Conservation (phyloP, 2,797 vertebrate genomes). For the Rhinella marina region DNA sequence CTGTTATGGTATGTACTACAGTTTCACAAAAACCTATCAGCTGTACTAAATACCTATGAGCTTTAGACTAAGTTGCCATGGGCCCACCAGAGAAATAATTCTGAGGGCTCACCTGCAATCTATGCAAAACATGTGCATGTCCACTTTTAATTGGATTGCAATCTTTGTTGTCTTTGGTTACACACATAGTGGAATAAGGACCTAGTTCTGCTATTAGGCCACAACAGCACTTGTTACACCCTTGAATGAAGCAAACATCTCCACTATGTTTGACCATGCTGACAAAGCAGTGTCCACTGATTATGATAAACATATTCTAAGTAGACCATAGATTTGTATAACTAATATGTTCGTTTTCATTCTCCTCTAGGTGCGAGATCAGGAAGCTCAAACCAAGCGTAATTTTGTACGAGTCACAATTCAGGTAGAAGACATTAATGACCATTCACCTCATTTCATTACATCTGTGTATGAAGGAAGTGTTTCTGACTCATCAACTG, state of each 20-base stretch:
- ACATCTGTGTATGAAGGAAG: constrained; percentile 80
- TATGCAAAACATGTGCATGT: not conserved
- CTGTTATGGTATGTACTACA: constrained; percentile 85
- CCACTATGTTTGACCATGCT: not conserved
- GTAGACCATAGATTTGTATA: not conserved
- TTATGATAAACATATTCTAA: not conserved
- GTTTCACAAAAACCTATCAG: not conserved
- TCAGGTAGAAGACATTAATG: constrained; percentile 86
- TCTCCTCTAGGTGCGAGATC: constrained; percentile 87
- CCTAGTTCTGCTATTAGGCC: not conserved
- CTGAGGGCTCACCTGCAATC: not conserved
- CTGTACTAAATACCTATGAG: not conserved
- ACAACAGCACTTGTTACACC: not conserved
- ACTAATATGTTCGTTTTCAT: not conserved
- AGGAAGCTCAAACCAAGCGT: constrained; percentile 92
- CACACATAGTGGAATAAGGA: not conserved
- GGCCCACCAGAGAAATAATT: not conserved
- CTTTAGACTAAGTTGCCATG: not conserved
- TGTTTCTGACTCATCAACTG: constrained; percentile 76
- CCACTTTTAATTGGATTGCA: too few relatives aligned
- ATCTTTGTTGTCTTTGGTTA: too few relatives aligned
- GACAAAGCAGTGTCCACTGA: not conserved
- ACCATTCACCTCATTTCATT: constrained; percentile 87
- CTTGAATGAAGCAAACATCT: not conserved
- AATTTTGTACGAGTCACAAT: constrained; percentile 89